A percentile compares a stretch with the other conserved stretches of the same genome.
Evolutionary conservation across 2,888 invertebrate genomes (phyloP).

Genomic region (Smittia sp.): DNA sequence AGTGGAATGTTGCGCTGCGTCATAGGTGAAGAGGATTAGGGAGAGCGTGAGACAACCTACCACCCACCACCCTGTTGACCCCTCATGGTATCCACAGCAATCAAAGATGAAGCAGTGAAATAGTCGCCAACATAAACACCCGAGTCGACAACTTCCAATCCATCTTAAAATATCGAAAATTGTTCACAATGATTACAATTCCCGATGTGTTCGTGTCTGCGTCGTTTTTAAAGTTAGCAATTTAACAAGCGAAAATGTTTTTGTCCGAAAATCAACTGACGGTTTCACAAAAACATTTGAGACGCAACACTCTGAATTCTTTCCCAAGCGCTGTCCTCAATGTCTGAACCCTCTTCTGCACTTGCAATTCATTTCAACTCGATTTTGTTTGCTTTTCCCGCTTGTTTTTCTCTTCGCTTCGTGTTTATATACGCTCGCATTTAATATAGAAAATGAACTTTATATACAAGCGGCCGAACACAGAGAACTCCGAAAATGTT

Average conservation of each 20-base stretch:
- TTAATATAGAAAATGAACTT: background rate
- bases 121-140: background rate
- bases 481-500: background rate
- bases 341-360: too few relatives aligned
- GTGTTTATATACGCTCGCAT: background rate
- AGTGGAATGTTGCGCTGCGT: too few relatives aligned
- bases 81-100: too few relatives aligned
- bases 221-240: background rate
- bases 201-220: background rate
- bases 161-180: background rate
- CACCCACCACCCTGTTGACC: too few relatives aligned
- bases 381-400: conserved; percentile 36
- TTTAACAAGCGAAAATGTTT: background rate
- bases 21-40: too few relatives aligned
- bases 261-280: background rate
- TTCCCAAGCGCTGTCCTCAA: too few relatives aligned
- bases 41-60: too few relatives aligned
- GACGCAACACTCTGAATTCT: too few relatives aligned
- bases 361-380: conserved; percentile 17
- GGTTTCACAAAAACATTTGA: too few relatives aligned
- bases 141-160: background rate
- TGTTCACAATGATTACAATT: background rate
- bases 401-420: conserved; percentile 28
- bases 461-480: background rate
- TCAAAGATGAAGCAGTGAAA: background rate